A percentile compares a stretch with the other conserved stretches of the same genome.
phyloP scores from a whole-genome alignment of 2,888 invertebrate species.

The Mamestra brassicae region DNA sequence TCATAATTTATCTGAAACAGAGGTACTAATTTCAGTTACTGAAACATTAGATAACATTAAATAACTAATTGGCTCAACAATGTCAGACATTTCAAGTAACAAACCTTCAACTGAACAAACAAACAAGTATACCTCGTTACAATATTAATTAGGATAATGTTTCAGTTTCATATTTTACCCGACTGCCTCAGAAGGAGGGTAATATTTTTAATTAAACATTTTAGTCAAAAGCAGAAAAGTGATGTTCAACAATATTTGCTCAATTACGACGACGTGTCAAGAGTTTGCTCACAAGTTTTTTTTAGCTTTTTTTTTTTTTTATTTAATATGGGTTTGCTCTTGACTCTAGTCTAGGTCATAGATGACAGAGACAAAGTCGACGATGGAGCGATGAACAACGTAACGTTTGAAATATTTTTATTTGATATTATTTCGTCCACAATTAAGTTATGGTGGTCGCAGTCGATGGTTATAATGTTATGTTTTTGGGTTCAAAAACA shows the following conservation, averaged over 20 bases:
- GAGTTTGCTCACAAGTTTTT: conserved; percentile 21
- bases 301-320: too few relatives aligned
- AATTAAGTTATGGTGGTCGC: conserved; percentile 39
- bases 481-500: background rate
- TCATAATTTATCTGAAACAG: too few relatives aligned
- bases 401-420: conserved; percentile 25
- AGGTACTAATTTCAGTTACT: too few relatives aligned
- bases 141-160: background rate
- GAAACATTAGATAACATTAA: too few relatives aligned
- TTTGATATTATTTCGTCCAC: conserved; percentile 41
- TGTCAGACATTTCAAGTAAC: too few relatives aligned
- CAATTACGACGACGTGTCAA: conserved; percentile 45
- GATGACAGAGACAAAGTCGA: too few relatives aligned
- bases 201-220: background rate
- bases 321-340: too few relatives aligned
- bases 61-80: too few relatives aligned
- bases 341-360: too few relatives aligned
- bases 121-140: background rate
- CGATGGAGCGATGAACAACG: too few relatives aligned
- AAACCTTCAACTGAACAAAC: too few relatives aligned
- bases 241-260: conserved; percentile 45
- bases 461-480: conserved; percentile 16
- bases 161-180: background rate
- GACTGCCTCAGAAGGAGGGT: background rate
- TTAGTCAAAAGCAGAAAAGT: background rate